Evolutionary conservation across 1,140 invertebrate species (phyloP).

Genomic region (Frieseomelitta varia): DNA sequence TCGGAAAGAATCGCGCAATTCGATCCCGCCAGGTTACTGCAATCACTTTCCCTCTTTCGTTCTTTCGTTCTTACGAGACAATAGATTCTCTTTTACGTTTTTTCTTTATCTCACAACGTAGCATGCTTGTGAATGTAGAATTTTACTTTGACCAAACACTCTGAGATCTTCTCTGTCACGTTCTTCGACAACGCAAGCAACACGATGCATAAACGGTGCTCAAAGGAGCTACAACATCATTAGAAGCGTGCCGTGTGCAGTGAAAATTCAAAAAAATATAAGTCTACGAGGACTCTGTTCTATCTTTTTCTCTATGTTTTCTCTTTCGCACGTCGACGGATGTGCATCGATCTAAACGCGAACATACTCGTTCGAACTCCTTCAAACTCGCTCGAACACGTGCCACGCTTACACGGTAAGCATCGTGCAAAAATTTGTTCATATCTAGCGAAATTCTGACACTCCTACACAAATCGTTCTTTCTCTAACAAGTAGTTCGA

Average conservation of each 20-base stretch:
- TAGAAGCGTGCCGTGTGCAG: too few species aligned
- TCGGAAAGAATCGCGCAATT: neutral
- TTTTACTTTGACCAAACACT: neutral
- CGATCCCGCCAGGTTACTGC: neutral
- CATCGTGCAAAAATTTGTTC: conserved; percentile 46
- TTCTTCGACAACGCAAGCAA: neutral
- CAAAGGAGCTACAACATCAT: neutral
- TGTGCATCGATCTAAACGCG: conserved; percentile 2
- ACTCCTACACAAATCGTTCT: neutral
- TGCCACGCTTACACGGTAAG: conserved; percentile 70
- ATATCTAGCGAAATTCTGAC: too few species aligned
- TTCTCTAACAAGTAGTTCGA: neutral
- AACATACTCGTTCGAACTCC: conserved; percentile 5
- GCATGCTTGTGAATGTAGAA: neutral
- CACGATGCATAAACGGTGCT: neutral
- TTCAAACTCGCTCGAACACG: neutral
- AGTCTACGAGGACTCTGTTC: neutral
- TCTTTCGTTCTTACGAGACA: neutral
- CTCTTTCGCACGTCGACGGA: neutral
- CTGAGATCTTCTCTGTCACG: neutral
- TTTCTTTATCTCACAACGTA: neutral
- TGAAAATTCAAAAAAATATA: neutral
- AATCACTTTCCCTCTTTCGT: neutral
- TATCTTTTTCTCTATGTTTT: neutral
- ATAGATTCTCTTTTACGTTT: neutral